Evolutionary conservation across 2,113 vertebrate genomes (phyloP).

Genomic region (Channa maculata): DNA sequence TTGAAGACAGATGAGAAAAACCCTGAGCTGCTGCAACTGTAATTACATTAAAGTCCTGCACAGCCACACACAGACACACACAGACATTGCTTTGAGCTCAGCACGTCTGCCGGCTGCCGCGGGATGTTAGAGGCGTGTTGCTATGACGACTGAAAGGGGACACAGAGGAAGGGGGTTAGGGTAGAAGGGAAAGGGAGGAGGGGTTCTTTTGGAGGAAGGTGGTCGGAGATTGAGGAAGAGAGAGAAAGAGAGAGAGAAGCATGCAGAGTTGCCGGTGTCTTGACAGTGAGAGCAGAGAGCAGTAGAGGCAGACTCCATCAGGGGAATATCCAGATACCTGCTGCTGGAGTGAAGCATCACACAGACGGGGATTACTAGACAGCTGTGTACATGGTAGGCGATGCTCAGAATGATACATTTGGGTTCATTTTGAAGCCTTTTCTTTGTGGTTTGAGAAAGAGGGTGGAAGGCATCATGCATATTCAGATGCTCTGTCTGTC

Average conservation of each 20-base stretch:
- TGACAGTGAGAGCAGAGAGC: slow-evolving; percentile 64
- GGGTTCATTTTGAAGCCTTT: slow-evolving; percentile 10
- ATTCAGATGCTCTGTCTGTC: slow-evolving; percentile 27
- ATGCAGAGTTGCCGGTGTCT: slow-evolving; percentile 70
- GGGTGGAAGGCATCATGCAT: slow-evolving; percentile 33
- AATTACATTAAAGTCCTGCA: slow-evolving; percentile 69
- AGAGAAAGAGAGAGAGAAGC: slow-evolving; percentile 42
- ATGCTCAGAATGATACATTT: slow-evolving; percentile 1
- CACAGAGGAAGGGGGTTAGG: slow-evolving; percentile 73
- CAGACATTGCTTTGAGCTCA: slow-evolving; percentile 64
- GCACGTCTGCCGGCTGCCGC: slow-evolving; percentile 85
- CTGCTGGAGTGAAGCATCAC: slow-evolving; percentile 49
- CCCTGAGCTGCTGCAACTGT: slow-evolving; percentile 66
- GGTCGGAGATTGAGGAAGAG: slow-evolving; percentile 61
- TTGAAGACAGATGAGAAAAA: slow-evolving; percentile 52
- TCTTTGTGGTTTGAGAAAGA: not conserved
- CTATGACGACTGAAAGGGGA: slow-evolving; percentile 91
- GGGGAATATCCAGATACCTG: slow-evolving; percentile 52
- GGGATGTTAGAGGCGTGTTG: slow-evolving; percentile 92
- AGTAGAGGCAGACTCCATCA: slow-evolving; percentile 43
- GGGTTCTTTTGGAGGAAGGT: slow-evolving; percentile 46
- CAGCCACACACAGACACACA: slow-evolving; percentile 34
- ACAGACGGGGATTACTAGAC: slow-evolving; percentile 42
- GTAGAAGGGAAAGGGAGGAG: slow-evolving; percentile 37
- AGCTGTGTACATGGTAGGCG: slow-evolving; percentile 66